A percentile compares a stretch with the other conserved stretches of the same genome.
phyloP scores from a whole-genome alignment of 2,797 vertebrate genomes.

The Smutsia gigantea region DNA sequence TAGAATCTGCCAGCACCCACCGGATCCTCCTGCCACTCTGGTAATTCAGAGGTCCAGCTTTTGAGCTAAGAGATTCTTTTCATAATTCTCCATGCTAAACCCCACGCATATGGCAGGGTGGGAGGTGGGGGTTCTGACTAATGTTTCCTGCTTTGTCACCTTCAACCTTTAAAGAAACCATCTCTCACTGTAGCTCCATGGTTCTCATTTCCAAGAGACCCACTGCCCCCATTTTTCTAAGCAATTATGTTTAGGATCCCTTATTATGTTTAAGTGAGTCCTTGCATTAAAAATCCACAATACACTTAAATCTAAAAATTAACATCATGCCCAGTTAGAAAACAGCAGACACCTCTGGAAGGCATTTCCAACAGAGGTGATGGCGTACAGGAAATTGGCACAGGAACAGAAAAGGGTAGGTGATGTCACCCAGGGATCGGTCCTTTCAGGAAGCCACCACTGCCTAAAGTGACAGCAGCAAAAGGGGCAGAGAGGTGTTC shows the following conservation, averaged over 20 bases:
- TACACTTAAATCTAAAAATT: neutral
- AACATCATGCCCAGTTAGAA: no score
- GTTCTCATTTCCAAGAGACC: neutral
- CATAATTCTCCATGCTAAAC: neutral
- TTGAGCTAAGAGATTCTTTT: neutral
- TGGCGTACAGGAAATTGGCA: neutral
- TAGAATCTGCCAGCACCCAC: neutral
- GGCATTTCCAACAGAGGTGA: neutral
- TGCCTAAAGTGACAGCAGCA: rapidly evolving
- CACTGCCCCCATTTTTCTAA: neutral
- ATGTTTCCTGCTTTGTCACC: rapidly evolving
- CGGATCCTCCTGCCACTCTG: rapidly evolving
- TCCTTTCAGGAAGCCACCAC: neutral
- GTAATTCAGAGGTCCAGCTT: rapidly evolving
- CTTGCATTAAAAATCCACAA: neutral
- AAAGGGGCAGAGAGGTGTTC: neutral
- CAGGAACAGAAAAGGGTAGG: neutral
- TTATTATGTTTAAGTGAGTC: neutral
- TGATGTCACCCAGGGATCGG: neutral
- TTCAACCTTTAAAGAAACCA: neutral
- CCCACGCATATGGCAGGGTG: rapidly evolving
- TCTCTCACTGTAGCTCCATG: neutral
- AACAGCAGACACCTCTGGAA: rapidly evolving
- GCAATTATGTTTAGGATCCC: neutral
- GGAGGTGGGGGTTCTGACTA: no score